These are phyloP conservation scores for Malthinus flaveolus DNA, from an alignment of 2,888 invertebrate genomes.

Conservation along the genomic window DNA sequence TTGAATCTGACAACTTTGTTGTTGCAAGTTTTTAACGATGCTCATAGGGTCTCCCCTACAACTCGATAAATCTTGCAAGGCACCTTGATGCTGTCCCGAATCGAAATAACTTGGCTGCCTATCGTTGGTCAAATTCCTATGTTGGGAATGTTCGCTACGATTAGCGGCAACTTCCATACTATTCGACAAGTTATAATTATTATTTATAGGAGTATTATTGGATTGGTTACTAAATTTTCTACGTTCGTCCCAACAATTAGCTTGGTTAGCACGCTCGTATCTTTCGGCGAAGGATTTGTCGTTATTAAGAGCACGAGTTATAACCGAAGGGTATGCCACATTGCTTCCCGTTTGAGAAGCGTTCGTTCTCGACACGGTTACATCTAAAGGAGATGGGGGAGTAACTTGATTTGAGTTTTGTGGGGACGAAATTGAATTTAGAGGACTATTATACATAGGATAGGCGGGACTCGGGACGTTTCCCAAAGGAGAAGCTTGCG, in stretches of 20 bases:
- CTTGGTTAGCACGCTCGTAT: slow-evolving; percentile 56
- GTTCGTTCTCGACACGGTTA: slow-evolving; percentile 67
- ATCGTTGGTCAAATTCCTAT: slow-evolving; percentile 36
- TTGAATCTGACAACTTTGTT: slow-evolving; percentile 40
- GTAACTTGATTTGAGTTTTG: slow-evolving; percentile 64
- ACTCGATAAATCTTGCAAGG: slow-evolving; percentile 72
- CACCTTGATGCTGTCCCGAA: slow-evolving; percentile 60
- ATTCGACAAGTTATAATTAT: slow-evolving; percentile 55
- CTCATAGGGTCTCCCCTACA: slow-evolving; percentile 77
- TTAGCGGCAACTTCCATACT: slow-evolving; percentile 45
- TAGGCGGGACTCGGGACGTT: slow-evolving; percentile 80
- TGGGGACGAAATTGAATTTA: slow-evolving; percentile 75
- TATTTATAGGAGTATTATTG: slow-evolving; percentile 49
- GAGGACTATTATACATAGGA: slow-evolving; percentile 83
- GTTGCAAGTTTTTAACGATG: slow-evolving; percentile 69
- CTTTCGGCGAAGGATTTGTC: slow-evolving; percentile 62
- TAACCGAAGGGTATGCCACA: slow-evolving; percentile 82
- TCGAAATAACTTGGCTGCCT: slow-evolving; percentile 71
- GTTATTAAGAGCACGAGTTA: slow-evolving; percentile 71
- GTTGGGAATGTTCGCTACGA: slow-evolving; percentile 29
- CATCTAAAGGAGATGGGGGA: slow-evolving; percentile 72
- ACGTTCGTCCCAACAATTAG: slow-evolving; percentile 64
- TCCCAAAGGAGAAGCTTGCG: slow-evolving; percentile 73
- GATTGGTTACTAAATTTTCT: slow-evolving; percentile 57
- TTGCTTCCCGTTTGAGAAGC: slow-evolving; percentile 55